A percentile compares a stretch with the other conserved stretches of the same genome.
These are phyloP conservation scores for Cydia amplana DNA, from an alignment of 1,140 invertebrate species.

Conservation along the genomic window DNA sequence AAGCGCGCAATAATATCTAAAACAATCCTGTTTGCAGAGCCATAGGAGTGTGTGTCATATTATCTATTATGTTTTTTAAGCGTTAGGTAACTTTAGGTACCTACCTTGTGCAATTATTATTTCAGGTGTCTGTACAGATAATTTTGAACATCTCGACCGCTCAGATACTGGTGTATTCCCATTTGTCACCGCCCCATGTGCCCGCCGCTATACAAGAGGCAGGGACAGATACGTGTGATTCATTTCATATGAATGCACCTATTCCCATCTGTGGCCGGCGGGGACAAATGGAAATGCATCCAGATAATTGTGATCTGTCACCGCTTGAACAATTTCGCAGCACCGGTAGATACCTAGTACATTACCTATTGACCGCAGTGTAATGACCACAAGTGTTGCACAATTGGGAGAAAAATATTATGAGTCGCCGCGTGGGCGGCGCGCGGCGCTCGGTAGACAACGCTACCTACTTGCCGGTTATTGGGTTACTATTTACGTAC, in stretches of 20 bases:
- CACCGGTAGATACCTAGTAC: background rate
- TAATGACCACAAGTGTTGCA: constrained; percentile 20
- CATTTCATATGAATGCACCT: no score
- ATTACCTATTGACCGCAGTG: background rate
- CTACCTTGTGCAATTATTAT: no score
- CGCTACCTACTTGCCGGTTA: constrained; percentile 10
- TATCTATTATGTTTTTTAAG: no score
- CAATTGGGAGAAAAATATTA: constrained; percentile 29
- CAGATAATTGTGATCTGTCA: background rate
- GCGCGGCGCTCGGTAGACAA: background rate
- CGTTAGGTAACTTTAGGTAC: no score
- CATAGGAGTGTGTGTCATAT: no score
- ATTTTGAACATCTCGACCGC: background rate
- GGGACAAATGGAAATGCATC: no score
- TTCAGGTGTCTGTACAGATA: background rate
- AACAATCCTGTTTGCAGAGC: no score
- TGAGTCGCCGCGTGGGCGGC: constrained; percentile 7
- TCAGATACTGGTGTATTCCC: background rate
- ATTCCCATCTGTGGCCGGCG: no score
- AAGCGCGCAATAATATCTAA: no score
- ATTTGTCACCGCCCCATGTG: no score
- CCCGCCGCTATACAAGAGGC: no score
- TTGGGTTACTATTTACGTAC: background rate
- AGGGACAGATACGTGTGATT: no score
- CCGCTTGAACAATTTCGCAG: background rate